Base-by-base conservation (phyloP, 2,797 vertebrate genomes). In the Cygnus olor region DNA sequence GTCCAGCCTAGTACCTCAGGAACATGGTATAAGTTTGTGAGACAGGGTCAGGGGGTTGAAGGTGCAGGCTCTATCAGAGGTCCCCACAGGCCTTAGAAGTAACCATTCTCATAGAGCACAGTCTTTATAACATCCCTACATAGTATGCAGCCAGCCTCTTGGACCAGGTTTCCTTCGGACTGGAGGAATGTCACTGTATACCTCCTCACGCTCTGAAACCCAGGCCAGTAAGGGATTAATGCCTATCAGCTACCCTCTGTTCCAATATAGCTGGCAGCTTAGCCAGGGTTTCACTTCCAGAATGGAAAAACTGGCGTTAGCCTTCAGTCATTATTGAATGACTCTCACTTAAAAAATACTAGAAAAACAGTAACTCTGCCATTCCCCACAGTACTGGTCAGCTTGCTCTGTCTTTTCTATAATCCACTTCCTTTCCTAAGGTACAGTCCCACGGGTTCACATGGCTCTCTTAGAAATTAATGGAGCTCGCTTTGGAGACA, bases 191-290 rank as follows among this genome's bases (percentile, higher is more conserved):
- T 57, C 27, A n/a, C 0, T 36, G 57, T 53, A 53, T 5, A 34
- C 14, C 42, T 64, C 25, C 47, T 69, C 10, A 28, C 34, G 27
- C 58, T 66, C 63, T 51, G 73, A 71, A 88, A 58, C 16, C 30
- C 0, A 1, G 4, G 53, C 18, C 58, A 36, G 27, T 54, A 19
- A 44, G 38, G 36, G 34, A 64, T 40, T 82, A n/a, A 44, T 40
- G 14, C 36, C 22, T 54, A 16, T 74, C 65, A 80, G 68, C 89
- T 89, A 89, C 77, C 71, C 40, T 66, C 45, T 88, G 76, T 57
- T 93, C 80, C 56, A 85, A n/a, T 14, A 80, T 77, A 91, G 86
- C 18, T 53, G 79, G 66, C 57, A 87, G 36, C 51, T 90, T 91
- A 96, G 87, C 84, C 86, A 65, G 5, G 53, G 61, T 45, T 94